These are phyloP conservation scores for Brenthis hecate DNA, from an alignment of 2,888 invertebrate genomes.

Conservation along the genomic window DNA sequence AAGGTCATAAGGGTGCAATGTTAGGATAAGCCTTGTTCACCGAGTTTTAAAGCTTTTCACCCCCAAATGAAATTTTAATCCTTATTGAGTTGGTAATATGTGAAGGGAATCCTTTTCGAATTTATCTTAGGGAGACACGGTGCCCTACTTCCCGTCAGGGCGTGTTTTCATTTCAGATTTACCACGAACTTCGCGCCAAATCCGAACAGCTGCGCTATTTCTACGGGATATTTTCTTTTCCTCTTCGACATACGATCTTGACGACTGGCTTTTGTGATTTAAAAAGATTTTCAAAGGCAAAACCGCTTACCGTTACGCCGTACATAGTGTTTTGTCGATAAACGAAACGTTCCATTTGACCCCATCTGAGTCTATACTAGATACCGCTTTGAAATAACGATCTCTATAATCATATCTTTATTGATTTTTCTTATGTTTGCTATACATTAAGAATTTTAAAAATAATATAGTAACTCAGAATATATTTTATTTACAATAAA, in stretches of 20 bases:
- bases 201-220: conserved; percentile 74
- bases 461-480: too few species aligned
- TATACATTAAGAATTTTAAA: too few species aligned
- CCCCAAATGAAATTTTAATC: conserved; percentile 74
- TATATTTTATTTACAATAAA: too few species aligned
- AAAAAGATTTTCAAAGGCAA: conserved; percentile 76
- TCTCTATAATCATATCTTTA: too few species aligned
- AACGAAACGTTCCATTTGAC: conserved; percentile 49
- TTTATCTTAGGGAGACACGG: conserved; percentile 66
- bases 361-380: conserved; percentile 28
- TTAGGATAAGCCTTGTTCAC: conserved; percentile 67
- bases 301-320: conserved; percentile 68
- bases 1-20: conserved; percentile 55
- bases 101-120: conserved; percentile 70
- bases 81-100: conserved; percentile 75
- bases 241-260: conserved; percentile 74
- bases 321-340: conserved; percentile 53
- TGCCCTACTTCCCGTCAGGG: conserved; percentile 68
- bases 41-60: conserved; percentile 63
- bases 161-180: conserved; percentile 81
- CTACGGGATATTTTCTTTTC: conserved; percentile 76
- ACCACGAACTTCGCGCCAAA: conserved; percentile 72
- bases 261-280: conserved; percentile 79
- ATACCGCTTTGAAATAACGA: conserved; percentile 19
- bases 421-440: too few species aligned